A percentile compares a stretch with the other conserved stretches of the same genome.
Evolutionary conservation across 2,888 invertebrate genomes (phyloP).

Genomic region (Malachius bipustulatus): DNA sequence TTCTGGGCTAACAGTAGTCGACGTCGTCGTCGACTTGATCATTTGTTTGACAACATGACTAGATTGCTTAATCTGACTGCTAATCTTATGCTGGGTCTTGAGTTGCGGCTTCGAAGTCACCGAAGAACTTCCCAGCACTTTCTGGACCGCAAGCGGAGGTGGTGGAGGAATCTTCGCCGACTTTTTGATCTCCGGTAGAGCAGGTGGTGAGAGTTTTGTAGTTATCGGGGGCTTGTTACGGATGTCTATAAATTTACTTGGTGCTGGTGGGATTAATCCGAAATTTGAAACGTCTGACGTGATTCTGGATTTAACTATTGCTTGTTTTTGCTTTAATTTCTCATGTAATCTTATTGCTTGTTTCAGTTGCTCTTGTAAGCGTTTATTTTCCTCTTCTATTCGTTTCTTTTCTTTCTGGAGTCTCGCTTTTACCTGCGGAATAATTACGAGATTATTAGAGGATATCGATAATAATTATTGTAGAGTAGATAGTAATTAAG

Average conservation of each 20-base stretch:
- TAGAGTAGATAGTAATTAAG: too few relatives aligned
- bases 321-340: conserved; percentile 32
- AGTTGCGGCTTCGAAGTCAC: not conserved
- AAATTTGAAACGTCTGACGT: conserved; percentile 8
- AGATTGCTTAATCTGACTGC: not conserved
- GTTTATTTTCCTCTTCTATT: conserved; percentile 33
- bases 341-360: conserved; percentile 33
- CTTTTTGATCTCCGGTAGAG: not conserved
- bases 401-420: conserved; percentile 33
- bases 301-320: conserved; percentile 17
- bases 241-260: conserved; percentile 7
- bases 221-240: conserved; percentile 3
- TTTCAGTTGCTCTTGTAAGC: conserved; percentile 33
- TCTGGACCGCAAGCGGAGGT: not conserved
- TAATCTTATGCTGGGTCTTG: not conserved
- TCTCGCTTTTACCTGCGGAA: conserved; percentile 32
- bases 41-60: not conserved
- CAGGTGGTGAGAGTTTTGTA: not conserved
- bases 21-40: not conserved
- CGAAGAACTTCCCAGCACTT: too few relatives aligned
- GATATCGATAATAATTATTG: not conserved
- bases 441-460: not conserved
- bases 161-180: not conserved
- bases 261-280: conserved; percentile 9
- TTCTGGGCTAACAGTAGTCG: not conserved